Percentiles rank a stretch among this genome's conserved stretches.
Conservation (phyloP, 2,113 vertebrate genomes). For the Tragelaphus imberbis region DNA sequence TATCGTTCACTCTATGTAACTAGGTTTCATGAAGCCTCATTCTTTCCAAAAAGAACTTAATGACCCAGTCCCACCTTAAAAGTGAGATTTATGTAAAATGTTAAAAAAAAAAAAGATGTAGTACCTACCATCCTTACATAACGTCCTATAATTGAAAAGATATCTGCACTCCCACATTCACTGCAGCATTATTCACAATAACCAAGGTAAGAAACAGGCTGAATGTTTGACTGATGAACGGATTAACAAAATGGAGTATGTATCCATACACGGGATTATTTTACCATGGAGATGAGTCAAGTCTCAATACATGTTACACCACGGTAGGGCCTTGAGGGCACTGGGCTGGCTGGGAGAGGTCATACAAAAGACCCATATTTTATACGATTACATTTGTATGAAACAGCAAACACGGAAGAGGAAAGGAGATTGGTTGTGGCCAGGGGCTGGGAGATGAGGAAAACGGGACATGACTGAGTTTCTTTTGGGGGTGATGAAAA, state of each 20-base stretch:
- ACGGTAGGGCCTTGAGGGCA: background rate
- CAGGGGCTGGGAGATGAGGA: background rate
- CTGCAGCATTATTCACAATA: background rate
- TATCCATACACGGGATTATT: background rate
- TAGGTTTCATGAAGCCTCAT: background rate
- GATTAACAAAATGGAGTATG: background rate
- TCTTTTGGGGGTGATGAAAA: background rate
- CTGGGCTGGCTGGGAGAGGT: background rate
- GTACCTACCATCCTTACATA: background rate
- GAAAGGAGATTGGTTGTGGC: background rate
- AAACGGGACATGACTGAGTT: background rate
- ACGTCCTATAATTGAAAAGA: background rate
- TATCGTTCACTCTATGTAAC: background rate
- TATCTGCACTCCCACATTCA: background rate
- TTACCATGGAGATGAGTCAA: background rate
- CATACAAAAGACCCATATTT: background rate
- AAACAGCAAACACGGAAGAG: background rate
- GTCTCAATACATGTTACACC: background rate
- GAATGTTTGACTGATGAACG: background rate
- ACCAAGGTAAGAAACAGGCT: background rate
- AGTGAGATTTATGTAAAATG: background rate
- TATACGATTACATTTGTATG: background rate
- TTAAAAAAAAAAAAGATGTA: background rate
- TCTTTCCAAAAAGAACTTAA: background rate
- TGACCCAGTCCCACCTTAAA: background rate